Percentiles rank a stretch among this genome's conserved stretches.
Evolutionary conservation across 2,888 invertebrate species (phyloP).

Genomic region (Caenorhabditis wallacei): DNA sequence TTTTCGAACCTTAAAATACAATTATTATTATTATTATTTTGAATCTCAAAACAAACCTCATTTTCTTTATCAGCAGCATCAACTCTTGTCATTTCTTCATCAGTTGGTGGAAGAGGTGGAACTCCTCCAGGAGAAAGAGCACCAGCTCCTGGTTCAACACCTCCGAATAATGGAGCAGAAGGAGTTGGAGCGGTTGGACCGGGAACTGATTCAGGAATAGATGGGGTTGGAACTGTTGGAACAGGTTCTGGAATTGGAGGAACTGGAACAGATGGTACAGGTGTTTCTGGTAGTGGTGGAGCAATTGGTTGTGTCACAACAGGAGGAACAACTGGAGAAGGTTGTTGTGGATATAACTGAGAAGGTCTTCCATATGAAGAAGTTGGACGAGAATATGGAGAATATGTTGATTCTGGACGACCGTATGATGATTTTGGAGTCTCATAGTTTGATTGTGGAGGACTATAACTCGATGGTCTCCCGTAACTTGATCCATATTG

Average conservation of each 20-base stretch:
- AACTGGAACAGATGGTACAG: conserved; percentile 16
- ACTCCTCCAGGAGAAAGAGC: conserved; percentile 41
- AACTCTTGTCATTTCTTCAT: conserved; percentile 58
- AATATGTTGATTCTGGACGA: conserved; percentile 50
- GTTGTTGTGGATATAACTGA: conserved; percentile 43
- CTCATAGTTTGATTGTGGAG: conserved; percentile 31
- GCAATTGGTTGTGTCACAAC: conserved; percentile 20
- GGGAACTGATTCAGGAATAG: conserved; percentile 31
- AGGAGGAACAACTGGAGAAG: conserved; percentile 18
- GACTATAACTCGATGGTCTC: conserved; percentile 38
- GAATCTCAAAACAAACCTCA: conserved; percentile 39
- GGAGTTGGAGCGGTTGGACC: conserved; percentile 30
- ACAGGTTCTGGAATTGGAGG: conserved; percentile 27
- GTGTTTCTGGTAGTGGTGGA: conserved; percentile 27
- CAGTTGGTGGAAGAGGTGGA: conserved; percentile 54
- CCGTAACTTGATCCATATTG: conserved; percentile 48
- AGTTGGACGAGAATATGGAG: conserved; percentile 54
- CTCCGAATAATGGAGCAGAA: conserved; percentile 52
- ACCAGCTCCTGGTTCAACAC: conserved; percentile 58
- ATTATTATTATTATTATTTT: background rate
- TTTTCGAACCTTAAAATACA: conserved; percentile 39
- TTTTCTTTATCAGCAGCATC: conserved; percentile 62
- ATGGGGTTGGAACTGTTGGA: conserved; percentile 26
- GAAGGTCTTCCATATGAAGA: conserved; percentile 61
- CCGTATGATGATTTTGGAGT: conserved; percentile 49